Evolutionary conservation across 2,797 vertebrate genomes (phyloP), one percentile per base, ranked within the genome.

Genomic region (Sebastes itinus): DNA sequence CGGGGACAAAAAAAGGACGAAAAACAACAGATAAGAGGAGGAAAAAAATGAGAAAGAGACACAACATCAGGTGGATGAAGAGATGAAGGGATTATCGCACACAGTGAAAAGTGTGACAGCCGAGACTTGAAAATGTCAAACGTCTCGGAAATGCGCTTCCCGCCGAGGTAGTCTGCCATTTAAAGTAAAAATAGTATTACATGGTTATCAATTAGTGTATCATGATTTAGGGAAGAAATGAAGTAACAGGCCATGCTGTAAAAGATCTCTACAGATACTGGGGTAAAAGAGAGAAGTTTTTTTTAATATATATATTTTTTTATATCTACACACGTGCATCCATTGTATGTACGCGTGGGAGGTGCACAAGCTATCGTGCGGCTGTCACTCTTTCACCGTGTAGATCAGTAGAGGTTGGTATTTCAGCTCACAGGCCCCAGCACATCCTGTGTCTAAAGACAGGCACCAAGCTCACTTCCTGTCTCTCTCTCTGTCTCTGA

Each of bases 371-470:
- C 62, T 80, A 87, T 73, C 25, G 60, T 86, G 89, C 61, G 88
- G 89, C 94, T 93, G 92, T 90, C 95, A 95, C 92, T 86, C 83
- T 92, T 89, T 92, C 90, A 92, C 89, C 42, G 78, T 80, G 91
- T 86, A 85, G 70, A 92, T 78, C 81, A 88, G 87, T 75, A 83
- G 64, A 92, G 88, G 88, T 81, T 89, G 91, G 86, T 88, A 91
- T 89, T 89, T 93, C 83, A 87, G 91, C 91, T 91, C 89, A 86
- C 88, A 89, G 92, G 93, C 94, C 92, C 78, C 89, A 58, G 78
- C 90, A 92, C 94, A 95, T 96, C 96, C 96, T 95, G 95, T 95
- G 94, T 94, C 94, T 93, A 94, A 93, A 89, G 84, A 93, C 92
- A 94, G 76, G 86, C 75, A 72, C 38, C 84, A 38, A 92, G 87